phyloP scores from a whole-genome alignment of 2,888 invertebrate species.

The Lysandra coridon region DNA sequence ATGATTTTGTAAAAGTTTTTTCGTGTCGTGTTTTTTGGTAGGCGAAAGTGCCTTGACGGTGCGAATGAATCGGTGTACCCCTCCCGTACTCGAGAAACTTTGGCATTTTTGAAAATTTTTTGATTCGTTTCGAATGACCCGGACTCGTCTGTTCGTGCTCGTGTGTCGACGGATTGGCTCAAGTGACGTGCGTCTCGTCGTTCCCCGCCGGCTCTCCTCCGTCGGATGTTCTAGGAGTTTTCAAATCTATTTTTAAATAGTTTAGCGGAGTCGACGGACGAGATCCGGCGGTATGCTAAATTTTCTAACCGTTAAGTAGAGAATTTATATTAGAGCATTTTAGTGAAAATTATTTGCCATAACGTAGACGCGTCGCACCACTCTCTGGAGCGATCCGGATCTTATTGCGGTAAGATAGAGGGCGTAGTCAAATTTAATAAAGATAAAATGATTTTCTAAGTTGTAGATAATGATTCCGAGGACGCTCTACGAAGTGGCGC shows the following conservation, averaged over 20 bases:
- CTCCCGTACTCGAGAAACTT: constrained; percentile 42
- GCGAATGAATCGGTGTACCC: constrained; percentile 57
- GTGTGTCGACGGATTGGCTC: constrained; percentile 15
- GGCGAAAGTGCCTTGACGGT: constrained; percentile 72
- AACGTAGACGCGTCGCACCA: constrained; percentile 47
- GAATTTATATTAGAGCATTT: constrained; percentile 64
- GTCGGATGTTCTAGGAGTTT: constrained; percentile 35
- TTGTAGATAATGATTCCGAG: constrained; percentile 45
- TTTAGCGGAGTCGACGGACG: constrained; percentile 29
- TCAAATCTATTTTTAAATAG: constrained; percentile 39
- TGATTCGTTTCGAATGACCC: constrained; percentile 8
- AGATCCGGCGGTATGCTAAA: constrained; percentile 33
- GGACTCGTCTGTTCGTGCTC: constrained; percentile 5
- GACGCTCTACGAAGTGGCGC: constrained; percentile 36
- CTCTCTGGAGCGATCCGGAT: constrained; percentile 53
- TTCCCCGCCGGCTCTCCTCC: constrained; percentile 34
- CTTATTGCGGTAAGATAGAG: constrained; percentile 46
- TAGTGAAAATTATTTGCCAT: constrained; percentile 60
- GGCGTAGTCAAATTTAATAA: constrained; percentile 54
- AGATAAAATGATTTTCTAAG: constrained; percentile 60
- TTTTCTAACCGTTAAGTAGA: constrained; percentile 59
- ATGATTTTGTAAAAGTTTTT: constrained; percentile 55
- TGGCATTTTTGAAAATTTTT: constrained; percentile 31
- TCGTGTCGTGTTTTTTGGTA: constrained; percentile 69
- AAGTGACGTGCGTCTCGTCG: constrained; percentile 29